Evolutionary conservation across 2,888 invertebrate species (phyloP), one percentile per base, ranked within the genome.

Genomic region (Ennomos quercinarius): DNA sequence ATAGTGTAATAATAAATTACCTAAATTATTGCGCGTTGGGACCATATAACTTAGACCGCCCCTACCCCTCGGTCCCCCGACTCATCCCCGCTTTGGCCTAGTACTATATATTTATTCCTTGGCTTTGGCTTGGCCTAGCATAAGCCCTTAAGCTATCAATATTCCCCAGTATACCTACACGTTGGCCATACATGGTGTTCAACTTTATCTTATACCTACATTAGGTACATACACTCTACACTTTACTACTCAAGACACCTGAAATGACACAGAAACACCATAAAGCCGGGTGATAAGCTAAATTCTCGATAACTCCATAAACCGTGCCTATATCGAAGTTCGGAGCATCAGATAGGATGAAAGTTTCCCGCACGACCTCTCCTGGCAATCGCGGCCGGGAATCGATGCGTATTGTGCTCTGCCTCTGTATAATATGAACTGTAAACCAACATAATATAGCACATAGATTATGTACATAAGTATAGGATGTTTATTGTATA

Each of bases 281-380:
- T 66, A 60, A 64, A 62, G 57, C 47, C 59, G 37, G 11, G n/a
- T 44, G 64, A 64, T 62, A 64, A 60, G 52, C 42, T 49, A 62
- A 49, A 43, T 36, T 46, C 52, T 56, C 48, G 57, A 39, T 39
- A 48, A 48, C 60, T 60, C 62, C 66, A 51, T 62, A 64, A 64
- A 63, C 44, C 47, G 52, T 50, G 27, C 27, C 27, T 27, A 45
- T 49, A 45, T 49, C 56, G 41, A 55, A 56, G 52, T 51, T 48
- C 10, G 41, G 40, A 34, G 36, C 46, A 57, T 57, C 54, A 66
- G 66, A 66, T 66, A 68, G 53, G 45, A 62, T 51, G 57, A 57
- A 61, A 62, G 64, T 57, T 61, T 56, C 57, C 43, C 52, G 10
- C 11, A 36, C 57, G 64, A 59, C 55, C 66, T 60, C 55, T 50